A percentile compares a stretch with the other conserved stretches of the same genome.
Evolutionary conservation across 2,113 vertebrate genomes (phyloP).

Genomic region (Microcebus tavaratra): DNA sequence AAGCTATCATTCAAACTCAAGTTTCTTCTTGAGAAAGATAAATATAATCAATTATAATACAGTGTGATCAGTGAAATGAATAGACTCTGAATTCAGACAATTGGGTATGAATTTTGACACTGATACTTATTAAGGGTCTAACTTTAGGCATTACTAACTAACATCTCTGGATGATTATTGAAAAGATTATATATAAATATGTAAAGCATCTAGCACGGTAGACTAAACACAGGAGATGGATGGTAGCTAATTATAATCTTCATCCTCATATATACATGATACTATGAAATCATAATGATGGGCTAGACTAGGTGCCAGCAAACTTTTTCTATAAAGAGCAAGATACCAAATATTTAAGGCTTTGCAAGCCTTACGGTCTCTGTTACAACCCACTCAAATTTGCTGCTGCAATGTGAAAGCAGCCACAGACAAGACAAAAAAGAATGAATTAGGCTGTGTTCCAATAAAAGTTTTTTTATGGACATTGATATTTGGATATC

Average conservation of each 20-base stretch:
- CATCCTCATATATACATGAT: neutral
- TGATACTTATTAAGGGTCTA: neutral
- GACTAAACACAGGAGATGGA: neutral
- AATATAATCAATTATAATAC: neutral
- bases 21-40: neutral
- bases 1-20: neutral
- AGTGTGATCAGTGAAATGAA: neutral
- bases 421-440: neutral
- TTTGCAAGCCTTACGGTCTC: neutral
- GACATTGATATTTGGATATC: neutral
- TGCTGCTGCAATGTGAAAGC: neutral
- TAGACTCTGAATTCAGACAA: neutral
- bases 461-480: neutral
- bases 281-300: neutral
- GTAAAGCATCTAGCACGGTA: neutral
- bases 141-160: neutral
- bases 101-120: conserved; percentile 1
- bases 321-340: neutral
- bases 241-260: neutral
- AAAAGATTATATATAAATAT: neutral
- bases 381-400: neutral
- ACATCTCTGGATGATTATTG: neutral
- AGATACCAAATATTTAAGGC: neutral
- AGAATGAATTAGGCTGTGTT: neutral
- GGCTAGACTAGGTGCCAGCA: neutral